Base-by-base conservation (phyloP, 2,888 invertebrate genomes). In the Iselma pallidipennis region DNA sequence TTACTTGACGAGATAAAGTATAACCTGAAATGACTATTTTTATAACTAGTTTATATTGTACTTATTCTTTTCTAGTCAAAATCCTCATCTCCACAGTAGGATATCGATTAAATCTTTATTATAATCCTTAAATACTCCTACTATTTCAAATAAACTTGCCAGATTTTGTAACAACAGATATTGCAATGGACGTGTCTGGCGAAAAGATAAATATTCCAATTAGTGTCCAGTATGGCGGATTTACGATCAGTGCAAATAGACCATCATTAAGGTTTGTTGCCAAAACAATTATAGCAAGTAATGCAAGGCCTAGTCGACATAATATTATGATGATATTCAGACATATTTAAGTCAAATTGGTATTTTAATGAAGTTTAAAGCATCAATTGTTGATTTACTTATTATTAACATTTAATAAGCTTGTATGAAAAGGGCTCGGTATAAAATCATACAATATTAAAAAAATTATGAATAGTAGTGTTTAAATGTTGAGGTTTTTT, bases 261-360 rank as follows among this genome's bases (percentile, higher is more conserved):
- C 63, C 52, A 63, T 52, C 59, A 64, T 57, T 64, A 61, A 52
- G 49, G 48, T 50, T 55, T 65, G 61, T 61, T 67, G 67, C 65
- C 67, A 67, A 67, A 67, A 65, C 67, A 63, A 65, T 67, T 65
- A 67, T 61, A 65, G 63, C 66, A 67, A 67, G 65, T 67, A 65
- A 67, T 67, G 65, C 60, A 61, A 65, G 59, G 51, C 55, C 61
- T 57, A 52, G 9, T 28, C 19, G 12, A 29, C 29, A 26, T 29
- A 52, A 29, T 52, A 16, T 52, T 52, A 29, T n/a, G 9, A 16
- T n/a, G 57, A 49, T 52, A 60, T 64, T 64, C 57, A 57, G 54
- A 57, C 61, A 64, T 61, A 57, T 61, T 26, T 55, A 28, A 61
- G 55, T 64, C 57, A 64, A 64, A 53, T 57, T 45, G 60, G 54